Base-by-base conservation (phyloP, 2,797 vertebrate genomes). In the Kryptopterus vitreolus region DNA sequence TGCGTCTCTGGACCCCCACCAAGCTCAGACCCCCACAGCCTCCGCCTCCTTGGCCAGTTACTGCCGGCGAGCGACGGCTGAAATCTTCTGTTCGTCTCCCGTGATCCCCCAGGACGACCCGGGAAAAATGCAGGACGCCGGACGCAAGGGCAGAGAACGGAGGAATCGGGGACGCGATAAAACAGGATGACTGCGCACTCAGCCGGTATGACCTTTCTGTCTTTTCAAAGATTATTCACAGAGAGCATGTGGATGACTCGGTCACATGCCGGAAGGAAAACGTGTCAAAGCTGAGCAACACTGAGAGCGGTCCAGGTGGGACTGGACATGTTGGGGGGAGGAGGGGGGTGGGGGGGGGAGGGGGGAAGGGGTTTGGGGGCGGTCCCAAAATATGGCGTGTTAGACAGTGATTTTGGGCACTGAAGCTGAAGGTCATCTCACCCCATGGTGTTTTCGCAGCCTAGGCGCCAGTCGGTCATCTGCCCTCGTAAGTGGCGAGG, bases 81-180 rank as follows among this genome's bases (percentile, higher is more conserved):
- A 78, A 84, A 76, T 83, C 81, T 81, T 87, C 58, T 77, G 74
- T 62, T 77, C 71, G 76, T 72, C 81, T 78, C 74, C 50, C 76
- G 81, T 83, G 83, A 84, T 87, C 84, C 83, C 31, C 68, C 76
- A 52, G 82, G 85, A 83, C 81, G 70, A 83, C 26, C 18, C 12
- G 48, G 75, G 58, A 77, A 73, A 82, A 82, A 70, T 38, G 38
- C 58, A 68, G 72, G 75, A 66, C 11, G 15, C 52, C 63, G 82
- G 71, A 84, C 77, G 48, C 57, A 77, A 86, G 81, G 35, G 79
- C 69, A 57, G 63, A 70, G 63, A 13, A 81, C 4, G 35, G 38
- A 58, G 33, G 33, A 65, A 78, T 58, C 31, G 46, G 33, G 68
- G 65, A 78, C 18, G 79, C n/a, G 77, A 70, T 59, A 15, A 52